Base-by-base conservation (phyloP, 1,140 invertebrate species). In the Lepidurus packardi region DNA sequence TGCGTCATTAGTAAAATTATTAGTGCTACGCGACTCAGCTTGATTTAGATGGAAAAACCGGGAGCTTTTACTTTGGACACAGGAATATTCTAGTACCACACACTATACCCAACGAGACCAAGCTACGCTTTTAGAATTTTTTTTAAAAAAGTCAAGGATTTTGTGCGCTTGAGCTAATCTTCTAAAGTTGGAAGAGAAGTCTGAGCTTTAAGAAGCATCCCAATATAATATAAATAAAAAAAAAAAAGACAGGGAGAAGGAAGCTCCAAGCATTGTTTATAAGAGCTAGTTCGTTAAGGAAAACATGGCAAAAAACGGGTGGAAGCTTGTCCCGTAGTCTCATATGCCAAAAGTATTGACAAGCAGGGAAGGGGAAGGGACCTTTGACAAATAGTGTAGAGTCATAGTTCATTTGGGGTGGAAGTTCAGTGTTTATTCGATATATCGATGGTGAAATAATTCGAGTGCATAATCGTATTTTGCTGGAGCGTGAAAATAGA, bases 221-320 rank as follows among this genome's bases (percentile, higher is more conserved):
- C 34, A 47, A 65, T n/a, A 65, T 65, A 21, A 65, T 65, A 21
- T n/a, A 16, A 65, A 65, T 13, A 65, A 9, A 65, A 65, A 65
- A 65, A 65, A 9, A n/a, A 9, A 13, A 7, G 53, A 21, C 8
- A 9, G n/a, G 9, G 13, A 16, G 13, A 4, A 65, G 21, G 9
- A 65, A 65, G 21, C 7, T 16, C 6, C 21, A 21, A 21, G 53
- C 13, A 21, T 65, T 65, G 53, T 65, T 65, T 65, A 47, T 65
- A 65, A 65, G 53, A 47, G 10, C 10, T 47, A 65, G 53, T 65
- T 65, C 53, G 53, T 65, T 65, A 65, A 21, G 53, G 16, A 65
- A 65, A 21, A 34, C 34, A 34, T 34, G 16, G 53, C 53, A n/a
- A 65, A 16, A 65, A 65, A 65, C 53, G 10, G 10, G 10, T 65